Evolutionary conservation across 2,113 vertebrate species (phyloP), one percentile per base, ranked within the genome.

Genomic region (Ursus arctos): DNA sequence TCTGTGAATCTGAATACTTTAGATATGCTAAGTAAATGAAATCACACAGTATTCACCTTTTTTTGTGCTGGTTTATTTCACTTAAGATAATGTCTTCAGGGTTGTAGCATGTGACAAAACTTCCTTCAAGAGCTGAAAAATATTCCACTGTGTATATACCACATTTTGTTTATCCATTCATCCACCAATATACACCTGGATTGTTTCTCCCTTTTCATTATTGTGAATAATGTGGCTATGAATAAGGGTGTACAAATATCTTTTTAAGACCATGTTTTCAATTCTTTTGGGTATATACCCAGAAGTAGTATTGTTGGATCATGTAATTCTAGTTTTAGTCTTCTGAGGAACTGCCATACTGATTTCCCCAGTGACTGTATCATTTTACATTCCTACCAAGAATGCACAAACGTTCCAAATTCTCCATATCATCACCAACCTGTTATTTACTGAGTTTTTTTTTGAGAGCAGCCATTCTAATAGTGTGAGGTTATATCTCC

Each of bases 1-100:
- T 92, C 91, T 86, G 18, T n/a, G 47, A 76, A 86, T 93, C 28
- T 85, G 33, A 86, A 31, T 40, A 83, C 65, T 84, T 71, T 72
- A 76, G 91, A 51, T 53, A 93, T 8, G 4, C 76, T 11, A 21
- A 15, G 19, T 55, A 84, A 61, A 49, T 15, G 15, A 55, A 84
- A 51, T 40, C 18, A 28, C 26, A n/a, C 1, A 55, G 51, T 57
- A 82, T 43, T 47, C 74, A 31, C 61, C 53, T 47, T 22, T 74
- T 92, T 76, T 85, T 40, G 33, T 61, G 55, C 24, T 71, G 36
- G 36, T 40, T 92, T 63, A 76, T 84, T 61, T 76, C 53, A 84
- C 16, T 51, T 22, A 74, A 40, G 33, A 93, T 51, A 63, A 26
- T 59, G 19, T 92, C 53, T 24, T 72, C 36, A 83, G 83, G 22